These are phyloP conservation scores for Isichthys henryi DNA, from an alignment of 2,113 vertebrate genomes.

Conservation along the genomic window DNA sequence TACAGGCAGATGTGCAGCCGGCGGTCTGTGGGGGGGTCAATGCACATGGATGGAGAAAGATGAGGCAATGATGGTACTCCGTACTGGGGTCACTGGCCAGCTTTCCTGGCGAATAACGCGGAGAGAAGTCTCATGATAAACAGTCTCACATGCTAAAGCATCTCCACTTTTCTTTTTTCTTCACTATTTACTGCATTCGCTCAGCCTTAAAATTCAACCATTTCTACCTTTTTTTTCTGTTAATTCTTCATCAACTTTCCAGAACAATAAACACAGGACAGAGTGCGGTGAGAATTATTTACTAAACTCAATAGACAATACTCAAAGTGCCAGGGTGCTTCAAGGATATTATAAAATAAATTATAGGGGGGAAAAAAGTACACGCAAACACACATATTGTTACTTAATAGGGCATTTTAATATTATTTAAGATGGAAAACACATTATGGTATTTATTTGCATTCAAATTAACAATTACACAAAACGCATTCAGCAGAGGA, in stretches of 20 bases:
- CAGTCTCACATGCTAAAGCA: neutral
- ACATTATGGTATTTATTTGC: neutral
- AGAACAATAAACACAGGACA: neutral
- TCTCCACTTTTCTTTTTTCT: neutral
- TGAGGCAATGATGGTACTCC: neutral
- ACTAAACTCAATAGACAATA: neutral
- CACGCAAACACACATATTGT: conserved; percentile 5
- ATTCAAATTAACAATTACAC: neutral
- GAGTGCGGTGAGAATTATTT: neutral
- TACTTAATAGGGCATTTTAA: conserved; percentile 2
- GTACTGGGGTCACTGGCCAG: neutral
- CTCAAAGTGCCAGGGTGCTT: neutral
- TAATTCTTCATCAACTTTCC: neutral
- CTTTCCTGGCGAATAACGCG: neutral
- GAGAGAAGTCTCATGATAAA: neutral
- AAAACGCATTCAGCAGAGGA: neutral
- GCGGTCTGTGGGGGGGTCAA: conserved; percentile 61
- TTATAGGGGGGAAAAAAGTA: neutral
- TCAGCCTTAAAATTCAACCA: neutral
- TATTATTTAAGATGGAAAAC: neutral
- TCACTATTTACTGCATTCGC: neutral
- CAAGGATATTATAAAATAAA: neutral
- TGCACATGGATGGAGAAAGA: neutral
- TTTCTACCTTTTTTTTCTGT: neutral
- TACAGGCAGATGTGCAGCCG: conserved; percentile 85